Evolutionary conservation across 92 coral and sea anemone genomes (phyloP), one percentile per base, ranked within the genome.

Genomic region (Phenganax subtilis): DNA sequence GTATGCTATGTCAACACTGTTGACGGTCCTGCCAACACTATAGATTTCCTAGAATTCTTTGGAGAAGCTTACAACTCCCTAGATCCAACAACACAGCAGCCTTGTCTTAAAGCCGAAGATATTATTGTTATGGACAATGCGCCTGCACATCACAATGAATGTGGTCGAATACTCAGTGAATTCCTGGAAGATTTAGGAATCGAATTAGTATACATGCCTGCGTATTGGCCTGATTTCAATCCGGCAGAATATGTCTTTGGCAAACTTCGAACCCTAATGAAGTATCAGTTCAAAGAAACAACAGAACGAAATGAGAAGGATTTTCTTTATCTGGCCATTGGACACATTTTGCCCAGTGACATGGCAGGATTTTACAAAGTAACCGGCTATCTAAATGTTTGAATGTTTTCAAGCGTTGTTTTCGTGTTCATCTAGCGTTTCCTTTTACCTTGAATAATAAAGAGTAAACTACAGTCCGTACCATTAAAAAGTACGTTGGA

Each of bases 221-320:
- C 77, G 57, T 84, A 37, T 68, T 76, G 55, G 51, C 84, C 87
- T 7, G 79, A 78, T 55, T 84, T 77, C 72, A 84, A 84, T 66
- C 63, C 84, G 3, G 77, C 77, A 12, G 84, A 84, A 63, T 84
- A 84, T 29, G 85, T 85, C 20, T 85, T 80, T 69, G 85, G 88
- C 31, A 84, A 79, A 67, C 58, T 80, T 54, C 79, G 62, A 54
- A 69, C 68, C 64, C 61, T 71, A 51, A 65, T 85, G 51, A 85
- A 85, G 75, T 47, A 51, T 20, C 85, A 79, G 77, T 20, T 85
- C 57, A 69, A 65, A 66, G 57, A 80, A 78, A 79, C 65, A 17
- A 80, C 85, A 17, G 71, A 20, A 14, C 55, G 70, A 30, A 44
- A 69, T 65, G 75, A 69, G 28, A 81, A 75, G 0, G 61, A 57